Conservation (phyloP, 2,888 invertebrate species). For the Urechis unicinctus region DNA sequence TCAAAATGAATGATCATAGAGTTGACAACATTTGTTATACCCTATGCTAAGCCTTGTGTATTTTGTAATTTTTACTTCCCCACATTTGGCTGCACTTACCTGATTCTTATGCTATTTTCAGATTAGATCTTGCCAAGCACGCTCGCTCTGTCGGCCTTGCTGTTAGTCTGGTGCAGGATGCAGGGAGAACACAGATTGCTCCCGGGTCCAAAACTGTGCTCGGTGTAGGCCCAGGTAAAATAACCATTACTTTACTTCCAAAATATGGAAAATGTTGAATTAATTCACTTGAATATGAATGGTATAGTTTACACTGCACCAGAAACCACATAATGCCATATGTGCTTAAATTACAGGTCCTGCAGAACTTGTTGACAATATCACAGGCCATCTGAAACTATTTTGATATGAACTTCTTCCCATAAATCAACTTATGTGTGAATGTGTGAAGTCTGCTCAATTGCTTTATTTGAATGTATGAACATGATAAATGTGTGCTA, state of each 20-base stretch:
- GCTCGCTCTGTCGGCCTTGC: conserved; percentile 68
- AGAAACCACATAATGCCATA: too few relatives aligned
- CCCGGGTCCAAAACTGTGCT: conserved; percentile 83
- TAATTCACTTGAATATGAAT: neutral
- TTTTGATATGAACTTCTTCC: too few relatives aligned
- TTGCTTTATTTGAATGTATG: too few relatives aligned
- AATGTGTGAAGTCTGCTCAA: too few relatives aligned
- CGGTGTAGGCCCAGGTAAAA: conserved; percentile 77
- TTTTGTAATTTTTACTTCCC: too few relatives aligned
- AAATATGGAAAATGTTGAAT: too few relatives aligned
- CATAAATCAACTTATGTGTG: too few relatives aligned
- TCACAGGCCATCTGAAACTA: neutral
- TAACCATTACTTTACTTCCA: too few relatives aligned
- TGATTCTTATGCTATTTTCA: conserved; percentile 21
- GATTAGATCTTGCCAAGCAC: conserved; percentile 60
- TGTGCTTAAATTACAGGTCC: neutral
- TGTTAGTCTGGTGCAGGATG: conserved; percentile 71
- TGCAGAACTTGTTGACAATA: neutral
- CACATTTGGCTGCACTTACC: neutral
- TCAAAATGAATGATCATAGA: too few relatives aligned
- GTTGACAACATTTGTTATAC: too few relatives aligned
- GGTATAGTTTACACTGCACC: neutral
- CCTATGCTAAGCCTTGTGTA: too few relatives aligned
- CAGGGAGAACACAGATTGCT: conserved; percentile 87
- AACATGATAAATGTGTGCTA: too few relatives aligned